A percentile compares a stretch with the other conserved stretches of the same genome.
phyloP scores from a whole-genome alignment of 2,888 invertebrate genomes.

The Parascotia fuliginaria region DNA sequence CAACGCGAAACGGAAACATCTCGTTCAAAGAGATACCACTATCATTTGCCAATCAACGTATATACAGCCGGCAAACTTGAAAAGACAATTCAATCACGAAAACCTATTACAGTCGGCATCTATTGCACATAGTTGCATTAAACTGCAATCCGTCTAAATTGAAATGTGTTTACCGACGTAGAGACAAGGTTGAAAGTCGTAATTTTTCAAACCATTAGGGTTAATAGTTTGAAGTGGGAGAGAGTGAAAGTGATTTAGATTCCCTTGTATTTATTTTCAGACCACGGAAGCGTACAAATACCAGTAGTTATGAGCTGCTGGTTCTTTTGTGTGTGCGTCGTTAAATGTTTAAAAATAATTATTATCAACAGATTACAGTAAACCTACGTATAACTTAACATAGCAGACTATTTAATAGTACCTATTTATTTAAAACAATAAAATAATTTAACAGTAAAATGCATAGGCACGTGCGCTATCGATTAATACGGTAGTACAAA shows the following conservation, averaged over 20 bases:
- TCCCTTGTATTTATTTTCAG: slow-evolving; percentile 54
- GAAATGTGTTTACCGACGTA: slow-evolving; percentile 14
- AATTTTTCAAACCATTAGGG: slow-evolving; percentile 13
- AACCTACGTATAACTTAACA: too few relatives aligned
- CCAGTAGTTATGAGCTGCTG: slow-evolving; percentile 42
- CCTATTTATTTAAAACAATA: neutral
- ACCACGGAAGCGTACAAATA: slow-evolving; percentile 52
- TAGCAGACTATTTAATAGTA: neutral
- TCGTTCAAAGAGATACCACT: slow-evolving; percentile 23
- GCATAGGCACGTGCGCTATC: neutral
- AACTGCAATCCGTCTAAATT: slow-evolving; percentile 1
- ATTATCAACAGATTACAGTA: neutral
- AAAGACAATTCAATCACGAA: slow-evolving; percentile 25
- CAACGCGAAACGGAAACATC: slow-evolving; percentile 35
- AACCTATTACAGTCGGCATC: slow-evolving; percentile 32
- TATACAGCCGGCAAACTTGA: slow-evolving; percentile 27
- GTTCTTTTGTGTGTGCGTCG: slow-evolving; percentile 9
- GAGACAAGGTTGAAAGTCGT: slow-evolving; percentile 33
- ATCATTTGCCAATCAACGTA: slow-evolving; percentile 40
- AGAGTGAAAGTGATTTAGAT: slow-evolving; percentile 54
- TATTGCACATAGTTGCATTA: slow-evolving; percentile 41
- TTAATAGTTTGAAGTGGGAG: slow-evolving; percentile 43
- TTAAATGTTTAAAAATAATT: slow-evolving; percentile 20
- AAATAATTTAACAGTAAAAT: neutral
- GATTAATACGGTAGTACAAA: neutral